Evolutionary conservation across 2,797 vertebrate species (phyloP), one percentile per base, ranked within the genome.

Genomic region (Cottoperca gobio): DNA sequence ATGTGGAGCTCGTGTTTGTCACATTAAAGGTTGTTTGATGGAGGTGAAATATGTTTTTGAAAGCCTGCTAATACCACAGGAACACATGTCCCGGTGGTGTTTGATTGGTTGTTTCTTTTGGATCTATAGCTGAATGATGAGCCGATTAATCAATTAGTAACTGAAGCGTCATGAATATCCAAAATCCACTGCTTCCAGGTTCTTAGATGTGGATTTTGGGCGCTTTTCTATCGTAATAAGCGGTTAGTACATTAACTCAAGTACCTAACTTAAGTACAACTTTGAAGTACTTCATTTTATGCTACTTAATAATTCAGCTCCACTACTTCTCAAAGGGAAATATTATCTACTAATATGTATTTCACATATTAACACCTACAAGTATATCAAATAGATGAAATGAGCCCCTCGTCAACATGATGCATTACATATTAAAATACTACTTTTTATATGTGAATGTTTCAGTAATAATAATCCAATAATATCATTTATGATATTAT

Each of bases 1-100:
- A 26, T 33, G 31, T 33, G 21, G 43, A 45, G 79, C 57, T 63
- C 33, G 49, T 61, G 43, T 58, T 31, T 16, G 13, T 13, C 21
- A 1, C 21, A 42, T 28, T 13, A 16, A 2, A 26, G 21, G 8
- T 23, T 26, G 23, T 59, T 75, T n/a, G 10, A 5, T 48, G 39
- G 9, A 31, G 17, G 9, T 48, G 2, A 8, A 42, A 42, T 8
- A 46, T 13, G 26, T 16, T 9, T n/a, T 33, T 14, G 0, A 5
- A 1, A 39, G 26, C n/a, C 35, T 8, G 45, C 23, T 7, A 2
- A 14, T 5, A 37, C 4, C 54, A 6, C 8, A 6, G 9, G 42
- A 8, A 17, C 11, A 16, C 48, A 6, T 5, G 10, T 50, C 6
- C 21, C 37, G 49, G 16, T 54, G 64, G 8, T 55, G 1, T 48